phyloP scores from a whole-genome alignment of 2,888 invertebrate genomes.

The Chrysopilus asiliformis region DNA sequence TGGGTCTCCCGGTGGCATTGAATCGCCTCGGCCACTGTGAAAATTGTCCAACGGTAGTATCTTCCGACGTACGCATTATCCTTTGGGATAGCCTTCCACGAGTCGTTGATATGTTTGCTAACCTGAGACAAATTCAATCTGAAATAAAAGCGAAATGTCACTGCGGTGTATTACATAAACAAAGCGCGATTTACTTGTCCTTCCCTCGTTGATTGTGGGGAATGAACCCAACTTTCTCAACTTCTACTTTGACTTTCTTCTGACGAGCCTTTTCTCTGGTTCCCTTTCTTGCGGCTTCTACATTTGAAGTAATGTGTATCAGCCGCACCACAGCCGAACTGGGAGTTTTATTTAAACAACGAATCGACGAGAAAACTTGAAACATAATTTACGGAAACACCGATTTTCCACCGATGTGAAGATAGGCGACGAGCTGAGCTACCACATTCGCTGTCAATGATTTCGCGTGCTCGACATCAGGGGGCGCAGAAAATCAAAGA shows the following conservation, averaged over 20 bases:
- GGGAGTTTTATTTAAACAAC: no score
- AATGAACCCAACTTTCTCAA: conserved; percentile 60
- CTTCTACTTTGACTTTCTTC: conserved; percentile 61
- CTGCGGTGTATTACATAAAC: no score
- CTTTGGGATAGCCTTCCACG: conserved; percentile 39
- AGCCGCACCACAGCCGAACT: no score
- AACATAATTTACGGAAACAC: no score
- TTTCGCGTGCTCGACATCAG: no score
- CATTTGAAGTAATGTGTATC: conserved; percentile 43
- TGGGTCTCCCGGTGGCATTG: conserved; percentile 65
- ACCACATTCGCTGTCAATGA: no score
- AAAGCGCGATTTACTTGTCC: conserved; percentile 41
- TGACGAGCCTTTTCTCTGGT: conserved; percentile 64
- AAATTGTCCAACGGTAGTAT: conserved; percentile 45
- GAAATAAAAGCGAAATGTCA: no score
- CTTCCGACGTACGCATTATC: conserved; percentile 51
- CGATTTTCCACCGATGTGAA: no score
- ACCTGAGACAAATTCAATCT: conserved; percentile 36
- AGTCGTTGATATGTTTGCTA: conserved; percentile 47
- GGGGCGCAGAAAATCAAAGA: no score
- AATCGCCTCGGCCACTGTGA: conserved; percentile 62
- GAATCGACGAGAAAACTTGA: no score
- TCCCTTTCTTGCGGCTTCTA: conserved; percentile 70
- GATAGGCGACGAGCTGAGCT: no score
- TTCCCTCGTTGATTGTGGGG: conserved; percentile 54